Evolutionary conservation across 2,888 invertebrate species (phyloP).

Genomic region (Cartodere bifasciata): DNA sequence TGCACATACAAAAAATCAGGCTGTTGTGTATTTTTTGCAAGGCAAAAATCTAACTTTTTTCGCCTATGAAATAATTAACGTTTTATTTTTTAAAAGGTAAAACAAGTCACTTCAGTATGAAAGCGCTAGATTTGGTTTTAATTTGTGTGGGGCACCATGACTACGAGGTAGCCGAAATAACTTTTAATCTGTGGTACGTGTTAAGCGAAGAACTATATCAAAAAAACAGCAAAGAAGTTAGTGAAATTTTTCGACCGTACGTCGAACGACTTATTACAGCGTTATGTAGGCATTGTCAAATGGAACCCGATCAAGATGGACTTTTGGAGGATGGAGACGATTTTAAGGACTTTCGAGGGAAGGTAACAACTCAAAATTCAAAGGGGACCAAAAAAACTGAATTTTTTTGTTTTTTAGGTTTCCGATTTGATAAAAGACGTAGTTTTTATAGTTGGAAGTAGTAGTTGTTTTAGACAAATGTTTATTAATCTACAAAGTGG

Average conservation of each 20-base stretch:
- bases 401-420: too few relatives aligned
- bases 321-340: slow-evolving; percentile 74
- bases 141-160: slow-evolving; percentile 94
- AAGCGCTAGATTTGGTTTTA: slow-evolving; percentile 77
- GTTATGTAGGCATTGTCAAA: slow-evolving; percentile 82
- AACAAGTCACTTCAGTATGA: slow-evolving; percentile 60
- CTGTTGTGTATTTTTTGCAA: too few relatives aligned
- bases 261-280: slow-evolving; percentile 82
- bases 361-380: too few relatives aligned
- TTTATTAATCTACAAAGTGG: slow-evolving; percentile 61
- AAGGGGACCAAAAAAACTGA: too few relatives aligned
- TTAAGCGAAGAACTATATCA: slow-evolving; percentile 90
- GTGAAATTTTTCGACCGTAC: slow-evolving; percentile 75
- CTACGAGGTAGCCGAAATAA: slow-evolving; percentile 87
- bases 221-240: slow-evolving; percentile 68
- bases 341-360: slow-evolving; percentile 70
- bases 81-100: too few relatives aligned
- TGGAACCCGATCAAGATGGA: slow-evolving; percentile 88
- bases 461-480: slow-evolving; percentile 85
- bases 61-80: not conserved
- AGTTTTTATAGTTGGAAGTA: slow-evolving; percentile 90
- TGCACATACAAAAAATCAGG: too few relatives aligned
- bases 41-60: too few relatives aligned
- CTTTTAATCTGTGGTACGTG: slow-evolving; percentile 94
- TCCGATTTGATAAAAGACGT: slow-evolving; percentile 93